Base-by-base conservation (phyloP, 2,113 vertebrate genomes). In the Lonchura striata region DNA sequence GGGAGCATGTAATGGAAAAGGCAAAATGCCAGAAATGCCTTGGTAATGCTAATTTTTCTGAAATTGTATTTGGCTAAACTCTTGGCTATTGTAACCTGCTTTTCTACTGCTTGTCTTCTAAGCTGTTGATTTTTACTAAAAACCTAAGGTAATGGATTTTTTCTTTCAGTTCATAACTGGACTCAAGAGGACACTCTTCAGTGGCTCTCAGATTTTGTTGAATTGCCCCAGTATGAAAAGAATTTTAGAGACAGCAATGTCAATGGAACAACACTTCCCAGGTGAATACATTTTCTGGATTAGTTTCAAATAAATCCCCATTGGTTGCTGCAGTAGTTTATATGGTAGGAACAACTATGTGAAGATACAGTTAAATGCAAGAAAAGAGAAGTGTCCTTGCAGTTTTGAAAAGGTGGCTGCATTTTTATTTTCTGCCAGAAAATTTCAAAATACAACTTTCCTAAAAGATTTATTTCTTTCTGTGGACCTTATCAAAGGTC, bases 151-250 rank as follows among this genome's bases (percentile, higher is more conserved):
- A 33, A 92, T 68, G 69, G 16, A 15, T 33, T 92, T 86, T 93
- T 59, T 96, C 23, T 97, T 95, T 24, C 82, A 99, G 99, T 99
- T 97, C 99, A 99, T 97, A 99, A 99, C 98, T 99, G 99, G 99
- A 99, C 99, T n/a, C 96, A 98, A 72, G 99, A 99, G 35, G 98
- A 99, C 89, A 98, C 99, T 7, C 97, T 99, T 92, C 98, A 98
- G 91, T 99, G 99, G 99, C 97, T 99, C 96, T 98, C 98, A 96
- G 99, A 99, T 88, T 99, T 99, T 70, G 99, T 99, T 95, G 99
- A 99, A 98, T 98, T 99, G 86, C 99, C 99, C 22, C 99, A 99
- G 35, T 99, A 99, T 37, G 99, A 99, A 96, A 99, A 96, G 96
- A 99, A 98, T 98, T 99, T 99, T 97, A 98, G 98, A 95, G 99